Percentiles rank a stretch among this genome's conserved stretches.
phyloP scores from a whole-genome alignment of 2,888 invertebrate species.

The Myopa testacea region DNA sequence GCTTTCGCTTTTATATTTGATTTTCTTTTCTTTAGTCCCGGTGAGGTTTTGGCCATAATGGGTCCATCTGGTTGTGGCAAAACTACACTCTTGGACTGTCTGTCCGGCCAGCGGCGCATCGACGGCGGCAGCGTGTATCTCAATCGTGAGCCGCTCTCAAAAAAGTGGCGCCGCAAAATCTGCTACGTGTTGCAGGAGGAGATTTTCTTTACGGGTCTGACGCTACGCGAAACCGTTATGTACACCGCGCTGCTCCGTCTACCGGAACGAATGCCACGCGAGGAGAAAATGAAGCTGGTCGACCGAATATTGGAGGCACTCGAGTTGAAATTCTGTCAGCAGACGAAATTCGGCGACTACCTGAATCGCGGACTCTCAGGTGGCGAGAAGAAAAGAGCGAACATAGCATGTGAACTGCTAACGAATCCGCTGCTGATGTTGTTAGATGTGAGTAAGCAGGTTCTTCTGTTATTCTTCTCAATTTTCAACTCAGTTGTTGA shows the following conservation, averaged over 20 bases:
- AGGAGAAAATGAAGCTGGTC: slow-evolving; percentile 81
- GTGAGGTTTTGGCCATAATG: slow-evolving; percentile 84
- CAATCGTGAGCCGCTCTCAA: slow-evolving; percentile 75
- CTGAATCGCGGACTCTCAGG: slow-evolving; percentile 82
- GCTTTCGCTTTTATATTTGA: not conserved
- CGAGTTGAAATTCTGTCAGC: slow-evolving; percentile 79
- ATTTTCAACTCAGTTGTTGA: not conserved
- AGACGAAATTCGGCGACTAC: slow-evolving; percentile 83
- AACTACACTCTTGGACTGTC: slow-evolving; percentile 80
- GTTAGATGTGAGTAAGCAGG: slow-evolving; percentile 75
- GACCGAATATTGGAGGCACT: slow-evolving; percentile 82
- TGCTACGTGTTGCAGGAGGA: slow-evolving; percentile 87
- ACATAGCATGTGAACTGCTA: slow-evolving; percentile 84
- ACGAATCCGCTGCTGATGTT: slow-evolving; percentile 84
- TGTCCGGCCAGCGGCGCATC: slow-evolving; percentile 78
- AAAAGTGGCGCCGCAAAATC: slow-evolving; percentile 79
- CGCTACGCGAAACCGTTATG: slow-evolving; percentile 80
- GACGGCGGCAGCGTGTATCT: slow-evolving; percentile 76
- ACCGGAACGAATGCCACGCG: slow-evolving; percentile 78
- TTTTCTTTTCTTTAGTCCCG: slow-evolving; percentile 70
- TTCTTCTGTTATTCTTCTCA: not conserved
- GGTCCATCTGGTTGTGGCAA: slow-evolving; percentile 85
- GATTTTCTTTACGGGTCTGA: slow-evolving; percentile 83
- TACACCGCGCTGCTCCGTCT: slow-evolving; percentile 73
- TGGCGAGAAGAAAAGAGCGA: slow-evolving; percentile 85